A percentile compares a stretch with the other conserved stretches of the same genome.
Conservation (phyloP, 2,797 vertebrate genomes). For the Cercopithecus petaurista region DNA sequence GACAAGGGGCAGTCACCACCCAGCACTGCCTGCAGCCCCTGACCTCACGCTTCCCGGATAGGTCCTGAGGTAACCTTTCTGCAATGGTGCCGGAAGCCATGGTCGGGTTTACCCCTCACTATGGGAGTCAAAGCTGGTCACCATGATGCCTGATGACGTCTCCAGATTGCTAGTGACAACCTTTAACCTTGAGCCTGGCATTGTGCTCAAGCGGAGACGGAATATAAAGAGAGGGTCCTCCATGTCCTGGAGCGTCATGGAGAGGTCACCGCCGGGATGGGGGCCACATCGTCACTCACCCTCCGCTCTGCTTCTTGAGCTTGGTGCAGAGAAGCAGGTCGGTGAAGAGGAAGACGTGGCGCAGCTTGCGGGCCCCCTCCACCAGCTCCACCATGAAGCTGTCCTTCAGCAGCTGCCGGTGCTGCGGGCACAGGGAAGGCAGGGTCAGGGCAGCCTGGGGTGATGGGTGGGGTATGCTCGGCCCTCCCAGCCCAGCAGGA, state of each 20-base stretch:
- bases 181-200: not conserved
- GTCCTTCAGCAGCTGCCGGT: conserved; percentile 96
- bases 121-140: not conserved
- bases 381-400: conserved; percentile 98
- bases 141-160: not conserved
- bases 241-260: fast-evolving
- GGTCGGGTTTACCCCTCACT: no score
- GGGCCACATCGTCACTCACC: conserved; percentile 86
- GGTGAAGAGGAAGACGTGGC: conserved; percentile 96
- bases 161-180: not conserved
- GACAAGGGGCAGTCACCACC: not conserved
- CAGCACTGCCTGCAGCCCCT: not conserved
- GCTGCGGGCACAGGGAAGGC: conserved; percentile 79
- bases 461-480: not conserved
- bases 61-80: not conserved
- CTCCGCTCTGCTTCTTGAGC: conserved; percentile 95
- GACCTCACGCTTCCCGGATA: not conserved
- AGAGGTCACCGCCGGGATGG: fast-evolving
- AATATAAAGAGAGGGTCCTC: not conserved
- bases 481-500: not conserved
- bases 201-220: not conserved
- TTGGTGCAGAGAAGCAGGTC: conserved; percentile 96
- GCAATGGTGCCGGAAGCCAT: not conserved
- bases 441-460: not conserved
- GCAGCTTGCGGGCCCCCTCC: conserved; percentile 95